Evolutionary conservation across 2,888 invertebrate genomes (phyloP).

Genomic region (Stenodema calcarata): DNA sequence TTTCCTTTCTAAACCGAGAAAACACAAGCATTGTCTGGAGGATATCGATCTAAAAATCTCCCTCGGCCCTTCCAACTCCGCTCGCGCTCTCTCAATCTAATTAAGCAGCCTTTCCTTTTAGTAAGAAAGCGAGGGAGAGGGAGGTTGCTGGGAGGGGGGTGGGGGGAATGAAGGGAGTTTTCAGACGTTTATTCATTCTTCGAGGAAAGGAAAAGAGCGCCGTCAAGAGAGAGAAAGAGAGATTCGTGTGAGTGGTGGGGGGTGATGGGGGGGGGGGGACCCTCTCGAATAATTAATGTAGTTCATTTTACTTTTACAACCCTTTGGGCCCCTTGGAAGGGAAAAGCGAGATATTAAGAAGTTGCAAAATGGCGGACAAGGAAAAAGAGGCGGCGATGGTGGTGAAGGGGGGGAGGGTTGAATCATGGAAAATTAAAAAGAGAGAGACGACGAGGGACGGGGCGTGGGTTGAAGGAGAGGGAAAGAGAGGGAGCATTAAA

Average conservation of each 20-base stretch:
- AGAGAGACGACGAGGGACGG: slow-evolving; percentile 27
- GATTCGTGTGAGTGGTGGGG: too few relatives aligned
- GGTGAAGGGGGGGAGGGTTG: slow-evolving; percentile 43
- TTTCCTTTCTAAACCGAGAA: neutral
- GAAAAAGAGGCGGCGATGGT: slow-evolving; percentile 3
- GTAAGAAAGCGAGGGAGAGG: slow-evolving; percentile 12
- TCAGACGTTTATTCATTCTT: slow-evolving; percentile 53
- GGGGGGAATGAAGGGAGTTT: slow-evolving; percentile 11
- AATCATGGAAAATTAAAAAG: slow-evolving; percentile 59
- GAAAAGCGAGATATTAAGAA: slow-evolving; percentile 59
- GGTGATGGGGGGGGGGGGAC: neutral
- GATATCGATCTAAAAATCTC: slow-evolving; percentile 46
- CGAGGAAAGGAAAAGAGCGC: slow-evolving; percentile 32
- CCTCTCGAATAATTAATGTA: slow-evolving; percentile 53
- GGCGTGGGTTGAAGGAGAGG: neutral
- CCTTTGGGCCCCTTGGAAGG: slow-evolving; percentile 48
- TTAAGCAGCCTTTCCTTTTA: slow-evolving; percentile 46
- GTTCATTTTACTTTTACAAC: slow-evolving; percentile 55
- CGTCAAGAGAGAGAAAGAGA: neutral
- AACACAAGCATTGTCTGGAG: slow-evolving; percentile 35
- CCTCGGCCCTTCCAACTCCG: slow-evolving; percentile 31
- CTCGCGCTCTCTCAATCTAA: slow-evolving; percentile 41
- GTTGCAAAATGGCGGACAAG: slow-evolving; percentile 59
- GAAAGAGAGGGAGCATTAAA: slow-evolving; percentile 51
- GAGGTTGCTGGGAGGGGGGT: slow-evolving; percentile 11